Evolutionary conservation across 2,113 vertebrate genomes (phyloP), one percentile per base, ranked within the genome.

Genomic region (Cryptotis parvus): DNA sequence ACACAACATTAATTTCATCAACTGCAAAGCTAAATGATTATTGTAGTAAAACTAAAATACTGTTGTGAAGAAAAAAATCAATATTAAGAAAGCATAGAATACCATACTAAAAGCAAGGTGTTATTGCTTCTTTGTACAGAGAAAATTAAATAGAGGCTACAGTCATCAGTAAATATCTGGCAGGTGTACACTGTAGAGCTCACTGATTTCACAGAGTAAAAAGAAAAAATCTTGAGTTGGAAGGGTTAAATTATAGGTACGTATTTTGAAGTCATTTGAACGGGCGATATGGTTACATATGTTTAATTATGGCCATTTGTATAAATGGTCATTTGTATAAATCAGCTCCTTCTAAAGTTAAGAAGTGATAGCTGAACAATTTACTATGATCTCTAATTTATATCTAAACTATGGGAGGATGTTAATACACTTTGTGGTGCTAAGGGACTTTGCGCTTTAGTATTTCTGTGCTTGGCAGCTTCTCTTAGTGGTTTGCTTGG

Each of bases 21-120:
- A 11, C 11, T 79, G 26, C 27, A 91, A 92, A 89, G 75, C 33
- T 49, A 96, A 91, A 52, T 78, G 33, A 76, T 82, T 55, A 78
- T 29, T 91, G 37, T 55, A 86, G 55, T 3, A 55, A 5, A 84
- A 70, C 1, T 29, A 81, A 61, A 82, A 49, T 58, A 61, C 65
- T 55, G n/a, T 52, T n/a, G 12, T 89, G 69, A 91, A 77, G 45
- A 37, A 65, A 83, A 92, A 89, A 80, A 73, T 87, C 12, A 63
- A 11, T 14, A 85, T 85, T 73, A 27, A 82, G 78, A 84, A 90
- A 89, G 9, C 37, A 77, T 76, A 18, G 75, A 72, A 33, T 31
- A 61, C 35, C 35, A 73, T n/a, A 68, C 1, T 39, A 79, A 87
- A 49, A 10, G n/a, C 1, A 55, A 79, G 24, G 4, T 75, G 15